A percentile compares a stretch with the other conserved stretches of the same genome.
Conservation (phyloP, 2,113 vertebrate species). For the Brachypodius melanocephalos region DNA sequence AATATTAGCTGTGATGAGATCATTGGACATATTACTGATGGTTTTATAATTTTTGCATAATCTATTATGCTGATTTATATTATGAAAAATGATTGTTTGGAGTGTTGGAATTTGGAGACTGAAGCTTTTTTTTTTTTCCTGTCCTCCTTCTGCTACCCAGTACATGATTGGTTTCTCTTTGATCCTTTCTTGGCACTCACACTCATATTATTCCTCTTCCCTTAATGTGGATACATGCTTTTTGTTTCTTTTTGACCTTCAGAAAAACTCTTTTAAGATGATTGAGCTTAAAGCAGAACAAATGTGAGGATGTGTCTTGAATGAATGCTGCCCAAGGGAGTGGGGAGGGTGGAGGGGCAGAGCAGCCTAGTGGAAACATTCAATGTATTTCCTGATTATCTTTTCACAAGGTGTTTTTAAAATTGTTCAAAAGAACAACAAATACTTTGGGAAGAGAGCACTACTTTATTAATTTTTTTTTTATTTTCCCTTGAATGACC, state of each 20-base stretch:
- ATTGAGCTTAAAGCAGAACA: background rate
- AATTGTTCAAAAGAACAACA: background rate
- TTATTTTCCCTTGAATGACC: background rate
- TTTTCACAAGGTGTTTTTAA: background rate
- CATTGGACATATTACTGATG: background rate
- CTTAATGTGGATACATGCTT: conserved; percentile 27
- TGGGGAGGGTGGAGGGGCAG: background rate
- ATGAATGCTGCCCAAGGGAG: background rate
- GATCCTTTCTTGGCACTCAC: conserved; percentile 6
- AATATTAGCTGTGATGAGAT: background rate
- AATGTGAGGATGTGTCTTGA: background rate
- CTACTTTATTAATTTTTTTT: background rate
- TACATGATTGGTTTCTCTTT: conserved; percentile 9
- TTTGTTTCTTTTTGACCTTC: conserved; percentile 48
- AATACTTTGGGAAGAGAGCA: background rate
- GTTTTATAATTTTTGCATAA: background rate
- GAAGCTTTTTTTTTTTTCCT: background rate
- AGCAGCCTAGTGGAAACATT: background rate
- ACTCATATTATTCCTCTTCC: background rate
- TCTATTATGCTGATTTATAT: background rate
- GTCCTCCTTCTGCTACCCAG: background rate
- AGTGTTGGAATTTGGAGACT: background rate
- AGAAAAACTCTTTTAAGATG: conserved; percentile 10
- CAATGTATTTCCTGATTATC: background rate
- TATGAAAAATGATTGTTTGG: background rate